These are phyloP conservation scores for Macaria liturata DNA, from an alignment of 2,888 invertebrate genomes.

Conservation along the genomic window DNA sequence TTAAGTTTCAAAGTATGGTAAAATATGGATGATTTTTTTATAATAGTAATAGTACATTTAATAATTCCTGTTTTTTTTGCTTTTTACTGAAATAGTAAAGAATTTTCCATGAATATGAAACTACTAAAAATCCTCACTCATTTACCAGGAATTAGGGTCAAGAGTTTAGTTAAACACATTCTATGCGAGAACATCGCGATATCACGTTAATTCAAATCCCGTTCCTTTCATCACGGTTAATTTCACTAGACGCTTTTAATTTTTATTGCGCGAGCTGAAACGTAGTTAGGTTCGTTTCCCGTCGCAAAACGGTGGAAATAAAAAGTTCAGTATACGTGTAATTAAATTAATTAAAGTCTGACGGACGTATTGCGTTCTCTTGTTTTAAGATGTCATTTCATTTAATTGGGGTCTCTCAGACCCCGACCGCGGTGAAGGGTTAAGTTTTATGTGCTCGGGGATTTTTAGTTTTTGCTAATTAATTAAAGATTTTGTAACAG, in stretches of 20 bases:
- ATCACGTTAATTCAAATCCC: conserved; percentile 13
- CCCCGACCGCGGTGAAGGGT: conserved; percentile 34
- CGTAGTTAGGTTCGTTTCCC: conserved; percentile 29
- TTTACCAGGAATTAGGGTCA: not conserved
- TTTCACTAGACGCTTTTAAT: conserved; percentile 37
- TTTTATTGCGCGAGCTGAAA: conserved; percentile 38
- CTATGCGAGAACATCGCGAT: conserved; percentile 1
- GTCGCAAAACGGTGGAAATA: conserved; percentile 39
- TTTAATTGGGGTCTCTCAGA: conserved; percentile 47
- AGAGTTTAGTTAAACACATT: not conserved
- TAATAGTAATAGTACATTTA: too few species aligned
- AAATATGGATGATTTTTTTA: too few species aligned
- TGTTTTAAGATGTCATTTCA: conserved; percentile 52
- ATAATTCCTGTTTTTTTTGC: too few species aligned
- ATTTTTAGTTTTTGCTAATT: conserved; percentile 39
- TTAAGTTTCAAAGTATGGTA: too few species aligned
- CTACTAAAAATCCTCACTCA: too few species aligned
- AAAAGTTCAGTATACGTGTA: conserved; percentile 41
- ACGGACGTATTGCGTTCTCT: conserved; percentile 48
- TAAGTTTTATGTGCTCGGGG: conserved; percentile 22
- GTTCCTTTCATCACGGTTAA: conserved; percentile 20
- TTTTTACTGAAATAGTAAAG: too few species aligned
- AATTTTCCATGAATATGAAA: too few species aligned
- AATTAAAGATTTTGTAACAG: conserved; percentile 23
- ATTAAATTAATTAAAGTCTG: conserved; percentile 63